These are phyloP conservation scores for Eleginops maclovinus DNA, from an alignment of 2,113 vertebrate species.

Conservation along the genomic window DNA sequence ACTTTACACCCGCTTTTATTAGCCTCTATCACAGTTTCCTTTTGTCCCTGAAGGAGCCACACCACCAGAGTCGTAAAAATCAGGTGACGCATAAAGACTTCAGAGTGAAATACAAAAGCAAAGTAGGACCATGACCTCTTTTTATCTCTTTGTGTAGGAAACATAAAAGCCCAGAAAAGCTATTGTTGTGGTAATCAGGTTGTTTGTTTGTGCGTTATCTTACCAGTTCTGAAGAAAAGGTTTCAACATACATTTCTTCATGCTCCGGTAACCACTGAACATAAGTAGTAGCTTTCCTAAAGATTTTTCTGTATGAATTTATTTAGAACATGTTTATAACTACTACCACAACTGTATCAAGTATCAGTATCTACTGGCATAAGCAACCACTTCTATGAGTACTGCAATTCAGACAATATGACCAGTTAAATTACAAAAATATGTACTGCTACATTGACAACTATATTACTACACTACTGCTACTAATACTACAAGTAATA, in stretches of 20 bases:
- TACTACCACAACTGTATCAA: no score
- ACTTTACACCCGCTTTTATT: neutral
- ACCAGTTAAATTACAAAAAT: no score
- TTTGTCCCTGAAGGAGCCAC: neutral
- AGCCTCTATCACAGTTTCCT: neutral
- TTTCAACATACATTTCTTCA: neutral
- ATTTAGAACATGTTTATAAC: no score
- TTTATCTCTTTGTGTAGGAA: neutral
- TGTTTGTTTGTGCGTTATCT: neutral
- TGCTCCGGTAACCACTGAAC: neutral
- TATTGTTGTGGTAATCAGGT: neutral
- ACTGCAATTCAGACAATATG: no score
- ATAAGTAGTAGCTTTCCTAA: neutral
- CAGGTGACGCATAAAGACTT: neutral
- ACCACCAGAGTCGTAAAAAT: neutral
- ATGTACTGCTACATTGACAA: neutral
- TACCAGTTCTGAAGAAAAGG: neutral
- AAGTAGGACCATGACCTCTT: neutral
- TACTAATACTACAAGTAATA: neutral
- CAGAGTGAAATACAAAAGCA: neutral
- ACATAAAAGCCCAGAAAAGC: neutral
- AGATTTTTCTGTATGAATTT: neutral
- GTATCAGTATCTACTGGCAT: no score
- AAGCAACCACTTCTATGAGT: no score
- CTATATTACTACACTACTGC: neutral